Percentiles rank a stretch among this genome's conserved stretches.
Conservation (phyloP, 2,113 vertebrate genomes). For the Brachirus orientalis region DNA sequence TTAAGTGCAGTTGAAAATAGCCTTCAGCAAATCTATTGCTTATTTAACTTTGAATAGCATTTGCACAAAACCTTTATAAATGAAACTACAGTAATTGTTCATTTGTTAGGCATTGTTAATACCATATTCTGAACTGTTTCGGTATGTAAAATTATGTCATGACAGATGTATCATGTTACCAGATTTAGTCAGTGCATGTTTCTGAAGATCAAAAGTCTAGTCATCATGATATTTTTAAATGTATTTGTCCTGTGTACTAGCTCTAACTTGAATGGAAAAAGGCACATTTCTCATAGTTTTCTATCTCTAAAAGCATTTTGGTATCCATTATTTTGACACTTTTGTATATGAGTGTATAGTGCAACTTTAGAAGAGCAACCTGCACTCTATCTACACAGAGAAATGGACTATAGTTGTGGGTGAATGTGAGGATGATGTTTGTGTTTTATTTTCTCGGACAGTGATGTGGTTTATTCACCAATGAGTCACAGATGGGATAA, state of each 20-base stretch:
- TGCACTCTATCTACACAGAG: background rate
- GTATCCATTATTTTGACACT: too few relatives aligned
- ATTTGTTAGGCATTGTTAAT: too few relatives aligned
- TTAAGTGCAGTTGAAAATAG: too few relatives aligned
- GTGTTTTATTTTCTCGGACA: slow-evolving; percentile 2
- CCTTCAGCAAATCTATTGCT: too few relatives aligned
- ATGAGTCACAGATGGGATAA: slow-evolving; percentile 28
- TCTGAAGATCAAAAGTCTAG: too few relatives aligned
- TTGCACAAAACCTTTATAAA: too few relatives aligned
- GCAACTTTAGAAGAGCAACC: too few relatives aligned
- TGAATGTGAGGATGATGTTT: background rate
- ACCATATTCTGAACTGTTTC: too few relatives aligned
- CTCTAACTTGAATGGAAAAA: background rate
- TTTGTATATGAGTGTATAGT: background rate
- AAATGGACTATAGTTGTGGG: background rate
- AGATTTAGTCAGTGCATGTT: background rate
- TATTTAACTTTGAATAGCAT: too few relatives aligned
- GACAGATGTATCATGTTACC: too few relatives aligned
- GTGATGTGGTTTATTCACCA: slow-evolving; percentile 12
- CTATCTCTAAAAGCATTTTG: background rate
- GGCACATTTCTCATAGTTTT: background rate
- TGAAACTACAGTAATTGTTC: too few relatives aligned
- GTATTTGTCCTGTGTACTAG: background rate
- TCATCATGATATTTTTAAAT: background rate
- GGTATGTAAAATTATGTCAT: too few relatives aligned